phyloP scores from a whole-genome alignment of 2,113 vertebrate species.

The Ceyx melanurus region DNA sequence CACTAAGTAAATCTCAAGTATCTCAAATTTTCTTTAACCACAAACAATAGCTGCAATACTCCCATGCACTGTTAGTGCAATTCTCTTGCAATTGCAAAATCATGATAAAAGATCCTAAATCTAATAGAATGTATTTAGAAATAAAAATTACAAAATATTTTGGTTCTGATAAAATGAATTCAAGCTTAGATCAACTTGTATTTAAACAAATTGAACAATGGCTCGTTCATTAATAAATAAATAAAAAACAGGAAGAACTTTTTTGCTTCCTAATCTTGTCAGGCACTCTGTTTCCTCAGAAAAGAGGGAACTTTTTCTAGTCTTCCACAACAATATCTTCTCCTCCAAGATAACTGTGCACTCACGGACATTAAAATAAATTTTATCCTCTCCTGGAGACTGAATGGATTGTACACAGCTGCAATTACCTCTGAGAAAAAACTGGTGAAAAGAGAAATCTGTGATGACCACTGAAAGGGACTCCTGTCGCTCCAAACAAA shows the following conservation, averaged over 20 bases:
- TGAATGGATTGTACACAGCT: conserved; percentile 36
- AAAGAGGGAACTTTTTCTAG: conserved; percentile 5
- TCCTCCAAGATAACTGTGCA: conserved; percentile 25
- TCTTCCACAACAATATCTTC: conserved; percentile 42
- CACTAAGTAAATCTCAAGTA: not conserved
- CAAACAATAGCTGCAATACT: not conserved
- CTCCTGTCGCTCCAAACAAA: conserved; percentile 61
- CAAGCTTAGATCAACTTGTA: not conserved
- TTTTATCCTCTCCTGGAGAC: conserved; percentile 22
- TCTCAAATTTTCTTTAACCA: not conserved
- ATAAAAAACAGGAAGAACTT: not conserved
- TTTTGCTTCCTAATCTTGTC: conserved; percentile 16
- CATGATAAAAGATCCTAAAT: not conserved
- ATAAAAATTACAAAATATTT: not conserved
- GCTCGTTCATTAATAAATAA: not conserved
- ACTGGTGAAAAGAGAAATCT: conserved; percentile 45
- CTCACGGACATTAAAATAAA: conserved; percentile 53
- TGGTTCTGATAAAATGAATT: not conserved
- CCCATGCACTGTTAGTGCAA: not conserved
- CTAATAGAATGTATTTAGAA: not conserved
- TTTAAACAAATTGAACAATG: not conserved
- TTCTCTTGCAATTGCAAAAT: not conserved
- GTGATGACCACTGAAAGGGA: conserved; percentile 45
- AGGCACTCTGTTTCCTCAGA: not conserved
- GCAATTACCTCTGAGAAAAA: conserved; percentile 58